Evolutionary conservation across 2,113 vertebrate species (phyloP).

Genomic region (Mus spicilegus): DNA sequence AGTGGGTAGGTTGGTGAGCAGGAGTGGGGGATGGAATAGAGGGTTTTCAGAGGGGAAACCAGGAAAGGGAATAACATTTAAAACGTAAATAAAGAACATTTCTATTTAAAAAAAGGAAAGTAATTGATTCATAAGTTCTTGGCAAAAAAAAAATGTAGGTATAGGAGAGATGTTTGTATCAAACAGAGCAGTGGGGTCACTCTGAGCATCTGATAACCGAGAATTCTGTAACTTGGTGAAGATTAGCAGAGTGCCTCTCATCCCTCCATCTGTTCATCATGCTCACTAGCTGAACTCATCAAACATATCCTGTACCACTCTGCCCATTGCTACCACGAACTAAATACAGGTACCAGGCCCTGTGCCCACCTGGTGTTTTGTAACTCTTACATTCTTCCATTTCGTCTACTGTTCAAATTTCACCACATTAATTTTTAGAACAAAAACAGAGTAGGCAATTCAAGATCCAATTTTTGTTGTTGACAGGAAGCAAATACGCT

Average conservation of each 20-base stretch:
- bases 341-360: too few relatives aligned
- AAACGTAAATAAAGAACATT: too few relatives aligned
- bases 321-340: neutral
- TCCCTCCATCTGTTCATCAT: too few relatives aligned
- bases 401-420: neutral
- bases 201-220: neutral
- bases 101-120: neutral
- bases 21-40: too few relatives aligned
- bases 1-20: too few relatives aligned
- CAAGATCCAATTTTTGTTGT: neutral
- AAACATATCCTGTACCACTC: too few relatives aligned
- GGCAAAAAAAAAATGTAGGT: neutral
- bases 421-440: constrained; percentile 30
- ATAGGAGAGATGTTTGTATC: neutral
- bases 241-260: too few relatives aligned
- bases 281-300: neutral
- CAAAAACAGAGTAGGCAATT: neutral
- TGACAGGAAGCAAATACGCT: neutral
- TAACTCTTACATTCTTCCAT: neutral
- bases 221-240: neutral
- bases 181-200: too few relatives aligned
- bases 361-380: too few relatives aligned
- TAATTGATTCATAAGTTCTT: neutral
- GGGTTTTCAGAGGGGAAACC: too few relatives aligned
- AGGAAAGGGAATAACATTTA: too few relatives aligned